A percentile compares a stretch with the other conserved stretches of the same genome.
phyloP scores from a whole-genome alignment of 2,888 invertebrate genomes.

The Cyaniris semiargus region DNA sequence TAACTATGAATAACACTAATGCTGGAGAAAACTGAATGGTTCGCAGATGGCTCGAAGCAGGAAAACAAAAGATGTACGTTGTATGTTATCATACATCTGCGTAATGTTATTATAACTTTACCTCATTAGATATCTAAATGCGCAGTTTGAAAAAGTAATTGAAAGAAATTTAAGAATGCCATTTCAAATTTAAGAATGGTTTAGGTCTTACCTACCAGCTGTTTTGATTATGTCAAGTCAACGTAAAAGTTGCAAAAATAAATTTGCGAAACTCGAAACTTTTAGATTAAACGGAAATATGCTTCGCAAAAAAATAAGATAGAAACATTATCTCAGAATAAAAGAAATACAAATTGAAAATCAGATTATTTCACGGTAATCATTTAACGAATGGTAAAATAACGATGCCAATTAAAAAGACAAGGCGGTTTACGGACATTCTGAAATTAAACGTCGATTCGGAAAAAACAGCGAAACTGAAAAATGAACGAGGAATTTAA shows the following conservation, averaged over 20 bases:
- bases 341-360: conserved; percentile 17
- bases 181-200: too few species aligned
- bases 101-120: not conserved
- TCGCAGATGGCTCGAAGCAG: not conserved
- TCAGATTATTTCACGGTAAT: conserved; percentile 22
- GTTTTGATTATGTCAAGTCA: not conserved
- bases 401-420: conserved; percentile 26
- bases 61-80: not conserved
- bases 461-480: conserved; percentile 17
- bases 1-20: conserved; percentile 16
- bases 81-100: not conserved
- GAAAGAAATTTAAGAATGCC: not conserved
- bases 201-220: too few species aligned
- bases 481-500: conserved; percentile 17
- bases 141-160: not conserved
- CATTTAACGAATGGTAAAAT: conserved; percentile 22
- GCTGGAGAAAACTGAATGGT: not conserved
- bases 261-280: not conserved
- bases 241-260: not conserved
- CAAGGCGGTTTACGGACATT: conserved; percentile 22
- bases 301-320: not conserved
- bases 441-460: conserved; percentile 19
- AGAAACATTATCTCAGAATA: not conserved
- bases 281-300: not conserved
- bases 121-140: not conserved